phyloP scores from a whole-genome alignment of 2,113 vertebrate genomes.

The Hippocampus mohnikei region DNA sequence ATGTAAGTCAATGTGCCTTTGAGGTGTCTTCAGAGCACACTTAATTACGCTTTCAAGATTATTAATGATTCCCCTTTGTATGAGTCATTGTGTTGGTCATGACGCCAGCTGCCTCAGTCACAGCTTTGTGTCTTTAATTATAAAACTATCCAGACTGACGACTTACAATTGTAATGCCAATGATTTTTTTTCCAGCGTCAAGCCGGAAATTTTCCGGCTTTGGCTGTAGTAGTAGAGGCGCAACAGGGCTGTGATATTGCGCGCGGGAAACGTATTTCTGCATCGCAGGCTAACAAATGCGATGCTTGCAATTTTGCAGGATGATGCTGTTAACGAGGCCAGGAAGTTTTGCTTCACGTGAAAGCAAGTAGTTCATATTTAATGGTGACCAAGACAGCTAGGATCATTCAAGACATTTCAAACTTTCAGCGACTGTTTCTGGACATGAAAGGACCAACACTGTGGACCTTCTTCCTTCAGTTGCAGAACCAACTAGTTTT shows the following conservation, averaged over 20 bases:
- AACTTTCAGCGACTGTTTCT: not conserved
- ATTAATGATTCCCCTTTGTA: constrained; percentile 46
- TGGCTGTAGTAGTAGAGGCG: not conserved
- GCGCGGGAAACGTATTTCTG: not conserved
- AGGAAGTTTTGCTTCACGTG: not conserved
- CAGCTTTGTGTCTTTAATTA: constrained; percentile 23
- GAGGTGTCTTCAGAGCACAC: constrained; percentile 24
- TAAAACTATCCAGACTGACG: constrained; percentile 5
- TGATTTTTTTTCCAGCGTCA: not conserved
- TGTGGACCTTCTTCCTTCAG: not conserved
- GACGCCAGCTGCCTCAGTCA: constrained; percentile 16
- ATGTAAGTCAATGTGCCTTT: constrained; percentile 73
- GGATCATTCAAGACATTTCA: not conserved
- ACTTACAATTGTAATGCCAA: not conserved
- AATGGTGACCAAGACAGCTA: not conserved
- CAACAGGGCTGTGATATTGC: not conserved
- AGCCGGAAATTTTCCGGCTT: not conserved
- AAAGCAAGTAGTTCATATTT: not conserved
- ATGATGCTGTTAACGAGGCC: not conserved
- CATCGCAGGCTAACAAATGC: not conserved
- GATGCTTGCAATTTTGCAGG: not conserved
- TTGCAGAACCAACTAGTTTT: not conserved
- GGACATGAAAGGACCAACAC: not conserved
- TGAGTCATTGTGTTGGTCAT: constrained; percentile 37
- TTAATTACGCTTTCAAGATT: constrained; percentile 40